phyloP scores from a whole-genome alignment of 2,113 vertebrate genomes.

The Silurus meridionalis region DNA sequence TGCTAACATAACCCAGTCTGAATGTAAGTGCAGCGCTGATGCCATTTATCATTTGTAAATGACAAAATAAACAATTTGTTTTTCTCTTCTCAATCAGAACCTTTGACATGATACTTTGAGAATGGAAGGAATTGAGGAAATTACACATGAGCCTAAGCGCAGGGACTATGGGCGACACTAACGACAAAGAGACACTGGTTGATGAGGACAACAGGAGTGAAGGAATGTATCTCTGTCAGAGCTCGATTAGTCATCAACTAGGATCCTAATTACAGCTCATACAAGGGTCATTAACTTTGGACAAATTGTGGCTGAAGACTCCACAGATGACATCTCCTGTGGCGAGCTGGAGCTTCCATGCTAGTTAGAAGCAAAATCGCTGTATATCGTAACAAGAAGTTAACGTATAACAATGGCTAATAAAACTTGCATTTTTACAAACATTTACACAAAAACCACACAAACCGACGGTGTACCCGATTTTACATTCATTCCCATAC shows the following conservation, averaged over 20 bases:
- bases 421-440: neutral
- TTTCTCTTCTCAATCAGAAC: slow-evolving; percentile 83
- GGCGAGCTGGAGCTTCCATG: neutral
- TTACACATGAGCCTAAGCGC: slow-evolving; percentile 36
- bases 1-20: slow-evolving; percentile 54
- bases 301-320: slow-evolving; percentile 8
- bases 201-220: slow-evolving; percentile 57
- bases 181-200: slow-evolving; percentile 65
- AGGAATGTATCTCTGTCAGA: slow-evolving; percentile 56
- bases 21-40: slow-evolving; percentile 17
- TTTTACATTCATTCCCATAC: neutral
- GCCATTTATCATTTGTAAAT: neutral
- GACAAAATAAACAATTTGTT: slow-evolving; percentile 59
- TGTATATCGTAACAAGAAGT: neutral
- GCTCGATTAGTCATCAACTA: slow-evolving; percentile 38
- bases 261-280: slow-evolving; percentile 27
- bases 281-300: slow-evolving; percentile 27
- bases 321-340: slow-evolving; percentile 22
- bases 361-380: slow-evolving; percentile 4
- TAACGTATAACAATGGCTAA: neutral
- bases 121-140: slow-evolving; percentile 42
- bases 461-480: neutral
- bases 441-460: neutral
- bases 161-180: slow-evolving; percentile 43
- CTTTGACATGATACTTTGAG: slow-evolving; percentile 61